Evolutionary conservation across 2,888 invertebrate genomes (phyloP).

Genomic region (Malachius bipustulatus): DNA sequence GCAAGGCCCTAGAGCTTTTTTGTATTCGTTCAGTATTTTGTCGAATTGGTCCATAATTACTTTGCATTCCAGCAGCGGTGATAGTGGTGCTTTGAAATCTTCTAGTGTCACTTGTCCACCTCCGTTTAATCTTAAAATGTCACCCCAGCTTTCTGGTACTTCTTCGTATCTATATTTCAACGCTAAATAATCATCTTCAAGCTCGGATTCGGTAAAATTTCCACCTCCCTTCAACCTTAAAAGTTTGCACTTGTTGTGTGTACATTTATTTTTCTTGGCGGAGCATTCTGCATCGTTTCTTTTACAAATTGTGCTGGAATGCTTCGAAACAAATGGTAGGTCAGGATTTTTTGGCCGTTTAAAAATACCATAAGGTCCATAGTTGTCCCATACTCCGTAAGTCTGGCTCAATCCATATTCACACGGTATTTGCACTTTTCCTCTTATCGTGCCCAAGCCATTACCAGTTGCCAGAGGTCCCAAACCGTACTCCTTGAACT

Average conservation of each 20-base stretch:
- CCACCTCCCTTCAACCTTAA: neutral
- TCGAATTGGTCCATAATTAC: conserved; percentile 34
- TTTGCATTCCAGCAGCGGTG: conserved; percentile 30
- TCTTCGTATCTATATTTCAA: neutral
- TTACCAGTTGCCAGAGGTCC: conserved; percentile 32
- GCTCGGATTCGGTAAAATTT: no score
- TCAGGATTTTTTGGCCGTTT: conserved; percentile 23
- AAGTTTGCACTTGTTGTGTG: no score
- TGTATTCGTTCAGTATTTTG: conserved; percentile 28
- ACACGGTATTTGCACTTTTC: conserved; percentile 22
- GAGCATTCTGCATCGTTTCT: neutral
- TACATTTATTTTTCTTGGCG: neutral
- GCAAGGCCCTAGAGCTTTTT: conserved; percentile 32
- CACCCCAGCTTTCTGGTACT: neutral
- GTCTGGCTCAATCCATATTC: conserved; percentile 31
- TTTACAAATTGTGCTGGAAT: conserved; percentile 3
- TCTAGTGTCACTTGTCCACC: conserved; percentile 17
- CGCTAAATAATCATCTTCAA: no score
- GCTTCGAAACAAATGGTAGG: conserved; percentile 21
- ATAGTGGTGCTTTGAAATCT: conserved; percentile 10
- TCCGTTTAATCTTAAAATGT: conserved; percentile 20
- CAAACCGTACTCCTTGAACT: conserved; percentile 34
- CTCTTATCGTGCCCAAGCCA: conserved; percentile 29
- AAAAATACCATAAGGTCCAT: conserved; percentile 31
- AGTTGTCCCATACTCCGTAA: conserved; percentile 28